These are phyloP conservation scores for Meteorus cinctellus DNA, from an alignment of 2,888 invertebrate genomes.

Conservation along the genomic window DNA sequence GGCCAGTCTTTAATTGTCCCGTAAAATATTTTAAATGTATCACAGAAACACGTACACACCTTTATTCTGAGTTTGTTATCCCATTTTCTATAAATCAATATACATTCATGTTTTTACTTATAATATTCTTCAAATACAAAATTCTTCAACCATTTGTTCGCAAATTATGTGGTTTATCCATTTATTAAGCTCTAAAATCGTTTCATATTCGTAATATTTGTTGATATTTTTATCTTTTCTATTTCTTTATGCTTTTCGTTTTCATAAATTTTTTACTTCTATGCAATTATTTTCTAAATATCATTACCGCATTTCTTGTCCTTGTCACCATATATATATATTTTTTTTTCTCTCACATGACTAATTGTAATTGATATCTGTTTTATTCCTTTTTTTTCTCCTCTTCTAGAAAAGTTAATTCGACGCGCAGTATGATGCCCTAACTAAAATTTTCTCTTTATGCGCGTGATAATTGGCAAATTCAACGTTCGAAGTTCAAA, in stretches of 20 bases:
- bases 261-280: conserved; percentile 16
- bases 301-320: neutral
- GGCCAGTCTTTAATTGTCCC: neutral
- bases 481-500: neutral
- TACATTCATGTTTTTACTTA: conserved; percentile 14
- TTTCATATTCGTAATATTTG: neutral
- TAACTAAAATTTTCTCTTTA: neutral
- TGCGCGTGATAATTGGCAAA: conserved; percentile 5
- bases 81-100: conserved; percentile 44
- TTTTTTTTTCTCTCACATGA: neutral
- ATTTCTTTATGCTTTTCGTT: conserved; percentile 1
- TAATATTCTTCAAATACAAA: neutral
- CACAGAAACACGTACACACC: conserved; percentile 64
- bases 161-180: conserved; percentile 31
- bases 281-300: neutral
- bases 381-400: conserved; percentile 16
- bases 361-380: conserved; percentile 24
- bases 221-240: conserved; percentile 13
- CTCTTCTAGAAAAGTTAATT: conserved; percentile 50
- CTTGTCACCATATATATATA: neutral
- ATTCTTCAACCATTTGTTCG: conserved; percentile 42
- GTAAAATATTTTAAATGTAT: conserved; percentile 25
- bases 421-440: conserved; percentile 46
- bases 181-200: conserved; percentile 35
- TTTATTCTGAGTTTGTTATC: conserved; percentile 62